Conservation (phyloP, 2,888 invertebrate species). For the Heliconius sara region DNA sequence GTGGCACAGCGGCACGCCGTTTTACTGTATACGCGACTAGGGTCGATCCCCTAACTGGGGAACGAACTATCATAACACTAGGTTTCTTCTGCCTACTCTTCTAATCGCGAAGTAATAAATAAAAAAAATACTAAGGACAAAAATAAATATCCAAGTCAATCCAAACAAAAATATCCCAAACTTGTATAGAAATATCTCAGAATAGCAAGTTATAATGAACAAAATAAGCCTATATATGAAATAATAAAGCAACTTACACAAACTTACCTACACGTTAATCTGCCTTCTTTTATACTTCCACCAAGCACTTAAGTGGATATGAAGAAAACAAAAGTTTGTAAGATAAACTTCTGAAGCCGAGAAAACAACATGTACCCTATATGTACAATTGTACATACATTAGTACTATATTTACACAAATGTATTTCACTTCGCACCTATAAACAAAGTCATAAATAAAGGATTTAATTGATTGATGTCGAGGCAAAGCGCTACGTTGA, state of each 20-base stretch:
- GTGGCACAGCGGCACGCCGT: neutral
- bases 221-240: slow-evolving; percentile 26
- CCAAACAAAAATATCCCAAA: neutral
- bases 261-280: slow-evolving; percentile 33
- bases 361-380: neutral
- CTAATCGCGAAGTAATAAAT: neutral
- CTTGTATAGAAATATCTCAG: neutral
- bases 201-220: slow-evolving; percentile 20
- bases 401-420: too few relatives aligned
- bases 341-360: slow-evolving; percentile 27
- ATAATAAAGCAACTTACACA: slow-evolving; percentile 16
- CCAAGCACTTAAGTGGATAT: slow-evolving; percentile 33
- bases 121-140: neutral
- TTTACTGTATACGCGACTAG: too few relatives aligned
- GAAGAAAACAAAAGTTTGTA: slow-evolving; percentile 27
- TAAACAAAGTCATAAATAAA: too few relatives aligned
- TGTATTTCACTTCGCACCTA: too few relatives aligned
- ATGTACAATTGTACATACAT: too few relatives aligned
- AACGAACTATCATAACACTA: too few relatives aligned
- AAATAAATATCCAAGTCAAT: neutral
- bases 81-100: too few relatives aligned
- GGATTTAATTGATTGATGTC: too few relatives aligned
- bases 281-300: slow-evolving; percentile 26
- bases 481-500: too few relatives aligned
- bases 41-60: too few relatives aligned